Evolutionary conservation across 2,888 invertebrate genomes (phyloP), one percentile per base, ranked within the genome.

Genomic region (Augiades crinisus): DNA sequence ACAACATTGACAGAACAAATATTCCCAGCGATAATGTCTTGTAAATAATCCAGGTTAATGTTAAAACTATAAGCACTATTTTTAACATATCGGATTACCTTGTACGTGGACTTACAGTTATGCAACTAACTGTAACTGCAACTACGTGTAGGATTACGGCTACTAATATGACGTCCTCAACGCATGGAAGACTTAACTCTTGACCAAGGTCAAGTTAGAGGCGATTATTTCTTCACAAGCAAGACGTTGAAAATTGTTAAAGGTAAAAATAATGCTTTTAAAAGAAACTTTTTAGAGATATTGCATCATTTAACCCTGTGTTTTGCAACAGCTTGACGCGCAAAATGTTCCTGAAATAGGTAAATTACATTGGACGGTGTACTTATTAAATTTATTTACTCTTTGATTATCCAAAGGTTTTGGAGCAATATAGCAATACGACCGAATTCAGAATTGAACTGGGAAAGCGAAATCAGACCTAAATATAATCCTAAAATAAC

Each of bases 71-170:
- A 5, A n/a, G 31, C 21, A 22, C 14, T n/a, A 21, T 44, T 33
- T 34, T 21, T 8, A 19, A 14, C 33, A 24, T 34, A 31, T 49
- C 10, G 40, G 38, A 41, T 49, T 41, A 49, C 49, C 49, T 41
- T 34, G 49, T 21, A 34, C 17, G 27, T 12, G 24, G 33, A 34
- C 34, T 41, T 36, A 43, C 40, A 50, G 41, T 36, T 43, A 49
- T 40, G 40, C 22, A 34, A 41, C 24, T 43, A 34, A 41, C 24
- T 43, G 41, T 13, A 31, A 33, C 21, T 34, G 22, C 43, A 50
- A 13, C 33, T 27, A 19, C 36, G 41, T 34, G 43, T 43, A 43
- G 34, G 36, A 50, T 36, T 50, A 43, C 34, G 33, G 34, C 14
- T 34, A 41, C 22, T 34, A 34, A 33, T 45, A 17, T n/a, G 14